These are phyloP conservation scores for Caenorhabditis sp. DNA, from an alignment of 2,888 invertebrate genomes.

Conservation along the genomic window DNA sequence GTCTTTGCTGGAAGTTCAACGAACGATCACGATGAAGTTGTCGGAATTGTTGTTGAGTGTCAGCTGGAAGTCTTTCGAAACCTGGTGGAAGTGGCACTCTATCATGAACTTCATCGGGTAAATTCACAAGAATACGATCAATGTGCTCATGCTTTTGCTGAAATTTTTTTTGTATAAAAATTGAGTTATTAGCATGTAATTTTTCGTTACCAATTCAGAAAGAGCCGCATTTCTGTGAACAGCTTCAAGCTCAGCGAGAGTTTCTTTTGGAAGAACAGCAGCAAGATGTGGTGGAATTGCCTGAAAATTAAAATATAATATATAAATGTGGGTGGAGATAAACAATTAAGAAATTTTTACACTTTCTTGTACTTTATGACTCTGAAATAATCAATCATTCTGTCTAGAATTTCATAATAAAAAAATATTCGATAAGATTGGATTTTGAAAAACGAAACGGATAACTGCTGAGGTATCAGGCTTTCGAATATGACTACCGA, in stretches of 20 bases:
- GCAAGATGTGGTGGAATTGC: conserved; percentile 63
- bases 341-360: too few relatives aligned
- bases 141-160: conserved; percentile 63
- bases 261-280: conserved; percentile 60
- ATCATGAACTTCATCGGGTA: conserved; percentile 64
- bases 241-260: conserved; percentile 57
- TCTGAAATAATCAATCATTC: too few relatives aligned
- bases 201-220: conserved; percentile 29
- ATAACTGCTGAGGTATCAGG: too few relatives aligned
- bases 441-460: too few relatives aligned
- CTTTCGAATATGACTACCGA: too few relatives aligned
- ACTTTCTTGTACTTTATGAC: too few relatives aligned
- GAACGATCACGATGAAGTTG: conserved; percentile 54
- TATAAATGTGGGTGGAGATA: too few relatives aligned
- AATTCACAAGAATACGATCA: conserved; percentile 61
- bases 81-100: conserved; percentile 66
- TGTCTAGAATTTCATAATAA: too few relatives aligned
- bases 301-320: conserved; percentile 31
- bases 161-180: conserved; percentile 1
- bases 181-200: not conserved
- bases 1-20: conserved; percentile 55
- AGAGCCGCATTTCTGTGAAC: conserved; percentile 57
- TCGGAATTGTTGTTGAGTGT: conserved; percentile 58
- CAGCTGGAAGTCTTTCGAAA: conserved; percentile 58
- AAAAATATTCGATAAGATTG: too few relatives aligned